phyloP scores from a whole-genome alignment of 2,113 vertebrate species.

The mouse (Mus musculus) region GRCm39 chr2:143598501-143599000 shows the following conservation, averaged over 20 bases:
- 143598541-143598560: not conserved
- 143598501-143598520: not conserved
- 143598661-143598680: not conserved
- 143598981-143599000: not conserved
- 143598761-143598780: not conserved
- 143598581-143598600: not conserved
- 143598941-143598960: not conserved
- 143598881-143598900: not conserved
- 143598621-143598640: not conserved
- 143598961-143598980: not conserved
- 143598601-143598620: not conserved
- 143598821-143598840: not conserved
- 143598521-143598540: not conserved
- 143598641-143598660: not conserved
- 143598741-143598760: not conserved
- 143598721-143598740: not conserved
- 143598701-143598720: not conserved
- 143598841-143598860: not conserved
- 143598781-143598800: not conserved
- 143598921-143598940: not conserved
- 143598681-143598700: not conserved
- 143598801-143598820: not conserved
- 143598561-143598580: conserved; percentile 12
- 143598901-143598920: conserved; percentile 3
- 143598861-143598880: not conserved